Conservation (phyloP, 2,888 invertebrate species). For the Osmoderma eremita region DNA sequence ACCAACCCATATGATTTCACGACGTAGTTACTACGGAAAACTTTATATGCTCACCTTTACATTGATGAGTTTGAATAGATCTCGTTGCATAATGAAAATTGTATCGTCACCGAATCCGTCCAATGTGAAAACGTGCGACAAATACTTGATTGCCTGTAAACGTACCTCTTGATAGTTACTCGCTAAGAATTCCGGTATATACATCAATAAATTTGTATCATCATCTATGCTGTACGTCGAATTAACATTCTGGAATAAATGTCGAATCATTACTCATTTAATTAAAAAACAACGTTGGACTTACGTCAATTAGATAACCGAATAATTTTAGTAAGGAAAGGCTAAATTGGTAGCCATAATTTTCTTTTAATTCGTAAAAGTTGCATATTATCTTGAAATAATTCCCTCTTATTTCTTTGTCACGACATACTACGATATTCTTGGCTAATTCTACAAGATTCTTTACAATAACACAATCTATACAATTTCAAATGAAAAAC, state of each 20-base stretch:
- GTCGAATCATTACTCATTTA: neutral
- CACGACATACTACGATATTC: slow-evolving; percentile 45
- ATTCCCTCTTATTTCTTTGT: slow-evolving; percentile 15
- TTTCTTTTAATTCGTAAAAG: slow-evolving; percentile 52
- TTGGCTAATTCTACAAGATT: slow-evolving; percentile 51
- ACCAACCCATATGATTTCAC: slow-evolving; percentile 1
- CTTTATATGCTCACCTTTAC: slow-evolving; percentile 47
- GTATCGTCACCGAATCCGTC: slow-evolving; percentile 42
- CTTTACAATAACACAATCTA: too few species aligned
- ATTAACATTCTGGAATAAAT: slow-evolving; percentile 13
- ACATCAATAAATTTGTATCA: neutral
- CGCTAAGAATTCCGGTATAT: slow-evolving; percentile 54
- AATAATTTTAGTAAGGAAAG: slow-evolving; percentile 62
- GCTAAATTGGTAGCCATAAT: slow-evolving; percentile 61
- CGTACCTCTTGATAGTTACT: slow-evolving; percentile 62
- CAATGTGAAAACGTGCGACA: slow-evolving; percentile 57
- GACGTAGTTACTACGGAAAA: neutral
- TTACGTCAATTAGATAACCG: slow-evolving; percentile 60
- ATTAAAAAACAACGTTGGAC: neutral
- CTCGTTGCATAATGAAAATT: slow-evolving; percentile 52
- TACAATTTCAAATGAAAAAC: slow-evolving; percentile 1
- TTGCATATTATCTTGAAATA: slow-evolving; percentile 4
- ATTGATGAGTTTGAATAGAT: slow-evolving; percentile 58
- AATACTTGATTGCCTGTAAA: slow-evolving; percentile 60
- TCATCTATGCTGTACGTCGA: neutral